Percentiles rank a stretch among this genome's conserved stretches.
phyloP scores from a whole-genome alignment of 2,888 invertebrate species.

The Hetaerina titia region DNA sequence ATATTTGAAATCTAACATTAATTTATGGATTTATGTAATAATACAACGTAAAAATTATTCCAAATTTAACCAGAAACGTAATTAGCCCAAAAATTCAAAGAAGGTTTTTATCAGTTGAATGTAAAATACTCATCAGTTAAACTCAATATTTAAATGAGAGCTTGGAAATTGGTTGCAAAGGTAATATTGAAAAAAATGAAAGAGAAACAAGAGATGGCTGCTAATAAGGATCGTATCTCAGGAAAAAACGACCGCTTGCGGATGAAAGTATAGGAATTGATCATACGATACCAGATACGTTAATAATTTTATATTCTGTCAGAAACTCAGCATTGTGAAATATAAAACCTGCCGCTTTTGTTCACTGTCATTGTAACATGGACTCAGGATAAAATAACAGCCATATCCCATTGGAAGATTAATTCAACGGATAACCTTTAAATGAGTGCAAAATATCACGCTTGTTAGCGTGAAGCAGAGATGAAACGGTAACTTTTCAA shows the following conservation, averaged over 20 bases:
- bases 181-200: too few species aligned
- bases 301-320: neutral
- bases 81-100: too few species aligned
- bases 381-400: neutral
- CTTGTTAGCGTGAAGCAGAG: conserved; percentile 15
- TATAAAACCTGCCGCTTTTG: neutral
- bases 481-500: neutral
- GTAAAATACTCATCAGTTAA: too few species aligned
- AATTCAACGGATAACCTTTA: neutral
- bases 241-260: neutral
- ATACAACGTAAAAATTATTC: too few species aligned
- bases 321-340: neutral
- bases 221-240: neutral
- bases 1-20: too few species aligned
- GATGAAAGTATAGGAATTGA: neutral
- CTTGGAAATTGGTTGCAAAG: too few species aligned
- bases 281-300: neutral
- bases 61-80: too few species aligned
- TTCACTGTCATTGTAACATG: neutral
- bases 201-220: neutral
- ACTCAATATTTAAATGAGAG: too few species aligned
- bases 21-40: too few species aligned
- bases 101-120: too few species aligned
- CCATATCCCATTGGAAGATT: neutral
- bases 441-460: neutral